Conservation (phyloP, 2,888 invertebrate genomes). For the Crematogaster levior region DNA sequence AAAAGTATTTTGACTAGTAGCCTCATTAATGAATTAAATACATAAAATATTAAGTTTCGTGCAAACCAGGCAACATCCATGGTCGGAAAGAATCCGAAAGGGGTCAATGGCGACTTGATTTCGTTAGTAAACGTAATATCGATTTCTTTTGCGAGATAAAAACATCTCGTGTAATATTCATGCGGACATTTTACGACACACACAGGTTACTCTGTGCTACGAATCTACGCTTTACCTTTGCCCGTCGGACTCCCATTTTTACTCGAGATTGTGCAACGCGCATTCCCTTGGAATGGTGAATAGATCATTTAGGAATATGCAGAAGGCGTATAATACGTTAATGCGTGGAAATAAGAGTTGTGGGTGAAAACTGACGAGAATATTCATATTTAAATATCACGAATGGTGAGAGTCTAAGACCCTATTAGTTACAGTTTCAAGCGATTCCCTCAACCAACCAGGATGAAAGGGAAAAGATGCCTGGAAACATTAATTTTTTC, state of each 20-base stretch:
- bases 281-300: neutral
- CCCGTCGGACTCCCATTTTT: neutral
- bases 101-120: constrained; percentile 47
- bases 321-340: neutral
- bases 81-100: constrained; percentile 9
- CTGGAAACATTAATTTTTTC: neutral
- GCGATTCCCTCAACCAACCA: neutral
- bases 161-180: constrained; percentile 18
- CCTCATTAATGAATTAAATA: constrained; percentile 19
- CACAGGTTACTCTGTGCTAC: neutral
- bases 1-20: neutral
- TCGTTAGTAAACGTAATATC: constrained; percentile 38
- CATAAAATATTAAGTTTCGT: neutral
- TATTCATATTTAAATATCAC: constrained; percentile 42
- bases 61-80: neutral
- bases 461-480: neutral
- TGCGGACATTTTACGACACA: constrained; percentile 15
- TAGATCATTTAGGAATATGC: constrained; percentile 7
- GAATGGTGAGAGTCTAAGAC: neutral
- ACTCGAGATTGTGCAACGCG: constrained; percentile 29
- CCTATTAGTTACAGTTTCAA: constrained; percentile 18
- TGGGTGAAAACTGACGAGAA: neutral
- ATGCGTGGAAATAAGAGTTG: constrained; percentile 16
- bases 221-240: constrained; percentile 33
- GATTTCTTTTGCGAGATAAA: constrained; percentile 33